Evolutionary conservation across 2,888 invertebrate genomes (phyloP), one percentile per base, ranked within the genome.

Genomic region (Drosophila limbata): DNA sequence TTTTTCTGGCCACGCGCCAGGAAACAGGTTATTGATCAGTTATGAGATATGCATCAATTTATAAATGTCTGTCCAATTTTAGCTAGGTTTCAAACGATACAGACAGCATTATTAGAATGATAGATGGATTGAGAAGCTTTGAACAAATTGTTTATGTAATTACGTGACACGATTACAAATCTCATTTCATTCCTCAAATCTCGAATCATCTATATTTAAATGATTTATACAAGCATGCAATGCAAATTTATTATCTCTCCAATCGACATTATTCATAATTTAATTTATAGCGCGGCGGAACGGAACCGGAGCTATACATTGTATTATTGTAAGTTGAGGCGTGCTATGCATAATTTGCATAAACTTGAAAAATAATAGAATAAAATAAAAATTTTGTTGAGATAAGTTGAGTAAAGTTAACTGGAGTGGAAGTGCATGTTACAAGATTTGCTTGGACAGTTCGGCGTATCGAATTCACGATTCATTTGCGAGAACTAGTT

Each of bases 211-310:
- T 21, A 35, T 42, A 55, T 56, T 64, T 21, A 69, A 67, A 63
- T 79, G 80, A 87, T 79, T 87, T 65, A 79, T 69, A 56, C 80
- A 82, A 68, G 72, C 85, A 68, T 64, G 19, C 35, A 37, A 63
- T 52, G 69, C 15, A 52, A 62, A 56, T 47, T n/a, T 11, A 10
- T 47, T 47, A 77, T 69, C 73, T 44, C 6, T 44, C 13, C 25
- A 48, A 76, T 73, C 77, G 44, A 52, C 47, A 50, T 39, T 40
- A 21, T 62, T 53, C 61, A 56, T 65, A 48, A 73, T 73, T 65
- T 47, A 77, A 69, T 50, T 51, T 51, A 72, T 48, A 40, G 50
- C 59, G 6, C 13, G 4, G 37, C 57, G 10, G 25, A 52, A 44
- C 33, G 42, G 56, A 76, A 65, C 78, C 60, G 69, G 48, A 77